Base-by-base conservation (phyloP, 2,888 invertebrate genomes). In the Deilephila elpenor region DNA sequence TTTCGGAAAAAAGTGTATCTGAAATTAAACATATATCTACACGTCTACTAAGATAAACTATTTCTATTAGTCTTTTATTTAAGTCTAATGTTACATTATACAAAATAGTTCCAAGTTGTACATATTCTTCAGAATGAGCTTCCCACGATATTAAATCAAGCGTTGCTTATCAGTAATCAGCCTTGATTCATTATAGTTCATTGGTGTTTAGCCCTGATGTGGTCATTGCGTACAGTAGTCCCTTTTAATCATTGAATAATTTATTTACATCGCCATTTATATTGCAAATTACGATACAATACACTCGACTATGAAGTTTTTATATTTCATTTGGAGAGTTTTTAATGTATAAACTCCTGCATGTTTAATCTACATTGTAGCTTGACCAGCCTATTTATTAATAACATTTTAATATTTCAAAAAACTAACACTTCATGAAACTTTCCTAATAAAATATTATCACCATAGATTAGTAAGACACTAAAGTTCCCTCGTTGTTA, bases 111-210 rank as follows among this genome's bases (percentile, higher is more conserved):
- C 19, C 56, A n/a, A 56, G 17, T 56, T n/a, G n/a, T 56, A 56
- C n/a, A n/a, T 17, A 56, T 56, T 17, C n/a, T n/a, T 56, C 17
- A n/a, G n/a, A 56, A 56, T 56, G 53, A 19, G 56, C 56, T 56
- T 56, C 56, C 56, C 56, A 56, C 56, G 56, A 56, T 7, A 56
- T 56, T 56, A n/a, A n/a, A 56, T 56, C 17, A 56, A 56, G 56
- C 44, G 44, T 44, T 44, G 44, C 56, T 56, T n/a, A 56, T 56
- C 56, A 56, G 7, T 56, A 56, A 56, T 19, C 56, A 56, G 7
- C 56, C 56, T 44, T 56, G 56, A n/a, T 56, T 56, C n/a, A 56
- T n/a, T 17, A 56, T n/a, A n/a, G 56, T 56, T 56, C 56, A 56
- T 56, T 56, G 19, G n/a, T 5, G 56, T 6, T 56, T 56, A 56